Conservation (phyloP, 2,797 vertebrate species). For the Alectoris magna region DNA sequence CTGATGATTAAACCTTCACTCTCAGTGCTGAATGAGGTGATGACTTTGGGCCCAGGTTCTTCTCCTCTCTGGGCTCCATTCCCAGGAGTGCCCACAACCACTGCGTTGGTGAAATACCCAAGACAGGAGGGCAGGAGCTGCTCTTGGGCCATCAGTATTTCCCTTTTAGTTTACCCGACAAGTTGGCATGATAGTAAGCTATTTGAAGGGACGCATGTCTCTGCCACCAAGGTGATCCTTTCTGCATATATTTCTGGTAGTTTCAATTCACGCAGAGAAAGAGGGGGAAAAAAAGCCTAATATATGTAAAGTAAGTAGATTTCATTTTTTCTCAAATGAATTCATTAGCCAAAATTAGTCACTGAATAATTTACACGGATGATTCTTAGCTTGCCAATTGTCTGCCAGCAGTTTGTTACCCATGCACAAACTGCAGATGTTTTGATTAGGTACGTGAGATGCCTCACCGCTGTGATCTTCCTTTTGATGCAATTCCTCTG, state of each 20-base stretch:
- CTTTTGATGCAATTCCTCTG: neutral
- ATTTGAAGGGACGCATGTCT: neutral
- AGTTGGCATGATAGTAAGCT: neutral
- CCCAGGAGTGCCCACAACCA: fast-evolving
- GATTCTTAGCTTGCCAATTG: neutral
- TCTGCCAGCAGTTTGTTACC: constrained; percentile 5
- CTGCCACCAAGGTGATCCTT: neutral
- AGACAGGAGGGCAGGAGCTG: fast-evolving
- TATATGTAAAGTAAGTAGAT: neutral
- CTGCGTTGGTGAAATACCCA: neutral
- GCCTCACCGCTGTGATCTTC: neutral
- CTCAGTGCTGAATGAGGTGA: fast-evolving
- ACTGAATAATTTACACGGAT: neutral
- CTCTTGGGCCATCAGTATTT: neutral
- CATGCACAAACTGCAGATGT: neutral
- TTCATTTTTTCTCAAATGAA: neutral
- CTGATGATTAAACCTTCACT: neutral
- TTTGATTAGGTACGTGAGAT: constrained; percentile 3
- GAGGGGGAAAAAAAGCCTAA: fast-evolving
- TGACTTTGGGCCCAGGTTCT: neutral
- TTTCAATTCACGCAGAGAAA: neutral
- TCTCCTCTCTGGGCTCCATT: neutral
- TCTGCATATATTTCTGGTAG: neutral
- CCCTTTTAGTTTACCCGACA: neutral
- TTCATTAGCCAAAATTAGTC: constrained; percentile 34